These are phyloP conservation scores for Brachyptera putata DNA, from an alignment of 2,888 invertebrate genomes.

Conservation along the genomic window DNA sequence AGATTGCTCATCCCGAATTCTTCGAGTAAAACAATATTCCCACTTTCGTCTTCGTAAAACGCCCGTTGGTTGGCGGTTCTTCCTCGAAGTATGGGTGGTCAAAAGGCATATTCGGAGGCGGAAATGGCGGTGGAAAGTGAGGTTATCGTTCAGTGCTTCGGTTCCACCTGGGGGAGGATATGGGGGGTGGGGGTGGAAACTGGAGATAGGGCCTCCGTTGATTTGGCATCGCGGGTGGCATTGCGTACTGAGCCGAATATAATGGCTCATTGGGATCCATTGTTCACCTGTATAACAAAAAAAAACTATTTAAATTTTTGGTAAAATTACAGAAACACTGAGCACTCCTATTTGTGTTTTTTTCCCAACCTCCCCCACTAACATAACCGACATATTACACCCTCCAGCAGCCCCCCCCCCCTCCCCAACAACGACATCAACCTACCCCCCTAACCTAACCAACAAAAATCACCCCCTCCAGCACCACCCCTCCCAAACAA, in stretches of 20 bases:
- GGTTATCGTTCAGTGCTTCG: neutral
- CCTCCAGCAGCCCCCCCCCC: no score
- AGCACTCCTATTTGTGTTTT: no score
- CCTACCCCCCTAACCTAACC: no score
- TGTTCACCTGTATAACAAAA: no score
- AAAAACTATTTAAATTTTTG: no score
- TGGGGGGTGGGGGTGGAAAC: constrained; percentile 71
- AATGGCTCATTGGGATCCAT: neutral
- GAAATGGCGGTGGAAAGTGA: constrained; percentile 30
- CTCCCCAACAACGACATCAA: no score
- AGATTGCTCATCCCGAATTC: constrained; percentile 1
- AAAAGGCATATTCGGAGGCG: constrained; percentile 38
- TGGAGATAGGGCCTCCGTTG: constrained; percentile 50
- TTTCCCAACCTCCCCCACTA: no score
- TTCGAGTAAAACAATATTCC: constrained; percentile 3
- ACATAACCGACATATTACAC: no score
- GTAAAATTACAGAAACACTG: no score
- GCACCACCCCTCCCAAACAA: no score
- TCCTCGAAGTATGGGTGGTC: constrained; percentile 33
- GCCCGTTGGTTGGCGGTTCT: constrained; percentile 48
- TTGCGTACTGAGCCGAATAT: neutral
- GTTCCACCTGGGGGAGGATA: constrained; percentile 59
- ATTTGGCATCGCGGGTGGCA: constrained; percentile 30
- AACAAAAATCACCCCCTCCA: no score
- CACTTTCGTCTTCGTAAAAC: constrained; percentile 40